Base-by-base conservation (phyloP, 1,140 invertebrate species). In the Platorchestia sp. region DNA sequence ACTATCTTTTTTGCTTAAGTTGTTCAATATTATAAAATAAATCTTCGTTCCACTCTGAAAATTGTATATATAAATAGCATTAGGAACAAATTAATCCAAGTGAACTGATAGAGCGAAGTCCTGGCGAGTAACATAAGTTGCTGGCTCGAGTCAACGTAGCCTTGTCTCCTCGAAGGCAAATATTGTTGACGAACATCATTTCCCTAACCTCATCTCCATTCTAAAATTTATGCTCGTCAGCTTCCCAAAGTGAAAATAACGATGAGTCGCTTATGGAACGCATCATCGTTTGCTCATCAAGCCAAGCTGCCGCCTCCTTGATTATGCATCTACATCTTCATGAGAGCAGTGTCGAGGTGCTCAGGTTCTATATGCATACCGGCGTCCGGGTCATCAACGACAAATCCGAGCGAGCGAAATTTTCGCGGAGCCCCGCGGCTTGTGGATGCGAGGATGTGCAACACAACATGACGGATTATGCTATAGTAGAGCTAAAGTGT, bases 271-370 rank as follows among this genome's bases (percentile, higher is more conserved):
- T 89, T 89, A 89, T 89, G 87, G 87, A 89, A 89, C 41, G 43
- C 87, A 89, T 89, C 87, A 89, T 89, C 87, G 87, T 89, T 89
- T 89, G 87, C 87, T 89, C 87, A 89, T 89, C 36, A 89, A 89
- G 87, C 41, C 87, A 89, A 44, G 87, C n/a, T 89, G 87, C 87
- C 87, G n/a, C 87, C 41, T 89, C 41, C 87, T 89, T 89, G 87
- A 89, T 89, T 89, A 89, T 89, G 87, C 87, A 89, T 42, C 87
- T 89, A 89, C n/a, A 89, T 89, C 87, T 89, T 89, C 87, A 42
- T 42, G 87, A 89, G 59, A 75, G 59, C 59, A 75, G 59, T 75
- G 59, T 27, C 10, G 87, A 41, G 87, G 41, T 44, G 87, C 87
- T 89, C 41, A 89, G 41, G 42, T 89, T 89, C 87, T 89, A 89